A percentile compares a stretch with the other conserved stretches of the same genome.
These are phyloP conservation scores for Phanerotoma sp. DNA, from an alignment of 2,888 invertebrate genomes.

Conservation along the genomic window DNA sequence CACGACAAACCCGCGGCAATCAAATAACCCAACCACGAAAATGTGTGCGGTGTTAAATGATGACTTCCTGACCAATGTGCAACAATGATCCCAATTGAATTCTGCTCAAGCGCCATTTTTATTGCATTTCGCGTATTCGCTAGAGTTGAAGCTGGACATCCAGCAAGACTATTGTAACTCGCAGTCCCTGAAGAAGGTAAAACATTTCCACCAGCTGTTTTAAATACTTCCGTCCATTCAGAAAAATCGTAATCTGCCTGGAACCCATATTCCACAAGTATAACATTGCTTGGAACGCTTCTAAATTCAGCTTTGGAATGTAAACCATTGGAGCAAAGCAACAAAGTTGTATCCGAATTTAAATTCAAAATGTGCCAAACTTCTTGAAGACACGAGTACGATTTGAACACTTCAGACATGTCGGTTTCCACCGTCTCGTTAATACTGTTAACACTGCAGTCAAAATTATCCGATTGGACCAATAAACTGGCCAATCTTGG, in stretches of 20 bases:
- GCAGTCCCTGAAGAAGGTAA: constrained; percentile 64
- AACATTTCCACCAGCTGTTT: constrained; percentile 58
- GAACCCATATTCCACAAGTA: constrained; percentile 64
- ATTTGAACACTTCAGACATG: constrained; percentile 54
- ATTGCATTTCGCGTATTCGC: constrained; percentile 62
- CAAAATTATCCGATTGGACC: constrained; percentile 56
- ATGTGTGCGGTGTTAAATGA: constrained; percentile 62
- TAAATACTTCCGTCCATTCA: constrained; percentile 58
- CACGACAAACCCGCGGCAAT: constrained; percentile 63
- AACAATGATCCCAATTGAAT: constrained; percentile 60
- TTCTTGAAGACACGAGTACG: constrained; percentile 54
- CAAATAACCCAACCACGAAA: constrained; percentile 64
- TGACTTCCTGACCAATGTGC: constrained; percentile 65
- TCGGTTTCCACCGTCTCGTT: constrained; percentile 56
- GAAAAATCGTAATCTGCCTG: constrained; percentile 62
- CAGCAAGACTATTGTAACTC: constrained; percentile 64
- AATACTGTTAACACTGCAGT: constrained; percentile 45
- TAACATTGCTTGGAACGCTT: constrained; percentile 60
- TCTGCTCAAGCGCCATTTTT: constrained; percentile 59
- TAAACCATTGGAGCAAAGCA: constrained; percentile 58
- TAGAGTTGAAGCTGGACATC: constrained; percentile 64
- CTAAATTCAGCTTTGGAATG: constrained; percentile 55
- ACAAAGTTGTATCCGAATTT: constrained; percentile 53
- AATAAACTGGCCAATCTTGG: constrained; percentile 62
- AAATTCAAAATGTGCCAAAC: constrained; percentile 59